Evolutionary conservation across 1,140 invertebrate species (phyloP).

Genomic region (Sycophaga agraensis): DNA sequence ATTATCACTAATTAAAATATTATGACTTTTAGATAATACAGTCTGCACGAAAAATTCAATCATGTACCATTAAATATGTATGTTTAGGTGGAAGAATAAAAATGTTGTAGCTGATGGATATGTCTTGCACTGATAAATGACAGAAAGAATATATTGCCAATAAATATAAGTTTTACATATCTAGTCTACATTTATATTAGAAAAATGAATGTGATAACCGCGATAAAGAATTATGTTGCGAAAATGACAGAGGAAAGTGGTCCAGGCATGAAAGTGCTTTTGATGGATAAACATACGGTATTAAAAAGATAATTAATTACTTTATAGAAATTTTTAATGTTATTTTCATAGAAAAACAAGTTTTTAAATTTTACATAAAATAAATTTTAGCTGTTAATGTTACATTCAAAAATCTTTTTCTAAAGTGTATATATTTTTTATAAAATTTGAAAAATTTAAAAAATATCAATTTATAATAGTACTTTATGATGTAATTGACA

Average conservation of each 20-base stretch:
- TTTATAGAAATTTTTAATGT: neutral
- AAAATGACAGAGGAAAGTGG: slow-evolving; percentile 99
- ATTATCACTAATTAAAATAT: no score
- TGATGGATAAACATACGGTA: slow-evolving; percentile 98
- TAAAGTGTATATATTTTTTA: neutral
- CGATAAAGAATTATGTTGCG: slow-evolving; percentile 91
- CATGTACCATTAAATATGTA: no score
- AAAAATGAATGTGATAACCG: slow-evolving; percentile 87
- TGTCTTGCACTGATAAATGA: no score
- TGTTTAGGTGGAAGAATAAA: no score
- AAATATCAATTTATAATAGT: no score
- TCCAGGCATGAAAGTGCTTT: slow-evolving; percentile 96
- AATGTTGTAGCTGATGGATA: no score
- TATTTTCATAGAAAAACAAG: slow-evolving; percentile 1
- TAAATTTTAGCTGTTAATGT: neutral
- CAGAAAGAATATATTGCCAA: no score
- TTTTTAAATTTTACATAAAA: slow-evolving; percentile 1
- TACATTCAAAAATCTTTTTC: neutral
- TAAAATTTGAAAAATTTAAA: neutral
- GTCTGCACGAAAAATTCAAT: no score
- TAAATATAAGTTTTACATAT: no score
- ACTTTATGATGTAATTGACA: neutral
- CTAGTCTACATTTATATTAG: slow-evolving; percentile 10
- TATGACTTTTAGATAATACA: no score
- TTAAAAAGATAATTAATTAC: slow-evolving; percentile 21